These are phyloP conservation scores for Drosophila silvestris DNA, from an alignment of 2,888 invertebrate genomes.

Conservation along the genomic window DNA sequence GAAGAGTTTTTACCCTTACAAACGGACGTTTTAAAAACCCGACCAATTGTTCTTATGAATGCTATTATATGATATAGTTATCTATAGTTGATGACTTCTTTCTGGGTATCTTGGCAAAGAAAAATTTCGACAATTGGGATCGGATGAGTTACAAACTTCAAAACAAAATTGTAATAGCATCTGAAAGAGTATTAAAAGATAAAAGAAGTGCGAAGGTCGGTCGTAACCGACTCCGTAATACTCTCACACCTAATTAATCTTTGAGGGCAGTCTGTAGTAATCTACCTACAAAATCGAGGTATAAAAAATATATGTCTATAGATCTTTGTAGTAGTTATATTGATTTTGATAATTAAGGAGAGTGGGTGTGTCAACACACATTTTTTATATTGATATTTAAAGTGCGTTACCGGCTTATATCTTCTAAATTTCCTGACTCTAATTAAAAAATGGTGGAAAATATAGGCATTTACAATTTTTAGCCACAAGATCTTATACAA, in stretches of 20 bases:
- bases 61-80: not conserved
- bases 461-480: not conserved
- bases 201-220: not conserved
- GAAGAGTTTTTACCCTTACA: not conserved
- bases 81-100: not conserved
- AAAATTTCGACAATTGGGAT: no score
- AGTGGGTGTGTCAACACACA: no score
- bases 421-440: no score
- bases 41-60: not conserved
- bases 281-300: not conserved
- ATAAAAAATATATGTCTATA: not conserved
- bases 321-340: not conserved
- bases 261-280: not conserved
- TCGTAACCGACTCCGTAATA: not conserved
- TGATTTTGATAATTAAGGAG: not conserved
- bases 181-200: not conserved
- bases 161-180: not conserved
- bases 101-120: no score
- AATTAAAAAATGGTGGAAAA: not conserved
- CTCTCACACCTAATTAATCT: not conserved
- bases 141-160: not conserved
- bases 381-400: not conserved
- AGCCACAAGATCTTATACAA: not conserved
- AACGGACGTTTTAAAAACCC: not conserved
- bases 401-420: no score